Evolutionary conservation across 2,113 vertebrate genomes (phyloP), one percentile per base, ranked within the genome.

Genomic region (Corythaixoides concolor): DNA sequence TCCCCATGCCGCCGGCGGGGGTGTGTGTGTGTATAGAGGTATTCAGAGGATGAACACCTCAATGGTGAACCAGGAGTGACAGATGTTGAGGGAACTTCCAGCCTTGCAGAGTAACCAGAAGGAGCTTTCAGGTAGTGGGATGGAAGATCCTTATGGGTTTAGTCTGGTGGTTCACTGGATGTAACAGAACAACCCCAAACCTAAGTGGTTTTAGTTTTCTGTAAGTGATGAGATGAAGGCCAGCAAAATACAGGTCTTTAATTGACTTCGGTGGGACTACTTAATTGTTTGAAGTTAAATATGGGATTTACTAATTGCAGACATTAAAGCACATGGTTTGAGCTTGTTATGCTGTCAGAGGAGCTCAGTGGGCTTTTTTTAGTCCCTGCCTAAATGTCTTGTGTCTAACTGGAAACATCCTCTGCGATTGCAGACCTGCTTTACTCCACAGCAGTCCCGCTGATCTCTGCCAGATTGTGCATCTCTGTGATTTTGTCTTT

Each of bases 371-470:
- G 37, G 22, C 12, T 33, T 47, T n/a, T 35, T 63, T 15, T 70
- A 68, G 28, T n/a, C 47, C 39, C 27, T 55, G 28, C 13, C 77
- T 47, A 15, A 22, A 45, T 9, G 14, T 41, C 52, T 67, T 27
- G 10, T 87, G 58, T 62, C 76, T 62, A 62, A 1, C 56, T 70
- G 74, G 88, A 88, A 88, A 28, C 3, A 17, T 15, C 47, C 33
- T 52, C 39, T 33, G 6, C 41, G 43, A 0, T 1, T 53, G 12
- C 52, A 75, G 77, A 12, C 47, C 49, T 67, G 22, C 47, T 35
- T 26, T 33, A 11, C 21, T 21, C 49, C 37, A 5, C 18, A 47
- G 43, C 33, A 55, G 32, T 20, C 7, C 2, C 0, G 0, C 39
- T 18, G n/a, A 30, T 55, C 78, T 67, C 58, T 73, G 67, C 37